Base-by-base conservation (phyloP, 53 echinoderm and acorn worm genomes). In the Antedon mediterranea region DNA sequence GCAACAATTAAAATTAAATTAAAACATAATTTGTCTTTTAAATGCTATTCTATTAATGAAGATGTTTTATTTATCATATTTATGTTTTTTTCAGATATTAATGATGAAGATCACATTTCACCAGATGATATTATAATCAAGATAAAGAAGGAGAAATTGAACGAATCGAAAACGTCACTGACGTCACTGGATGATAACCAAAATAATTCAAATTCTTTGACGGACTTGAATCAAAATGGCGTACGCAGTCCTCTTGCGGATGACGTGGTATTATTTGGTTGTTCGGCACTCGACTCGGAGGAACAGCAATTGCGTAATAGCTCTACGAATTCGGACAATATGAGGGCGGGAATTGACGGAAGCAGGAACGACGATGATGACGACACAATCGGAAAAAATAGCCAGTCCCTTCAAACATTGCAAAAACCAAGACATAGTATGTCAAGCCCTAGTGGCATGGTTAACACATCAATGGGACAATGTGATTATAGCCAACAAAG, bases 351-450 rank as follows among this genome's bases (percentile, higher is more conserved):
- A 26, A 32, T 71, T 14, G 77, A 31, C 30, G 77, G 78, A 8
- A 31, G 71, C 29, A 33, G 73, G 30, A 79, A 82, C 43, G 78
- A 86, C 33, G 33, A 75, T 4, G 73, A 74, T 26, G 57, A 57
- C 57, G 57, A 57, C 20, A 18, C 83, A 32, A 81, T 87, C 78
- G 32, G 81, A 29, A 87, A 87, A 33, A 43, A 82, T 30, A 82
- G 78, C 42, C 82, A 85, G 32, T 76, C 85, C 71, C 34, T 87
- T 71, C 87, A 84, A 73, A 41, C 87, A 71, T 4, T 81, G 74
- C 83, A 79, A 78, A 90, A 87, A 71, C 43, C 87, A 37, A 82
- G 90, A 30, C 31, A 82, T 79, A 86, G 88, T 4, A 77, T 81
- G 71, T 79, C 78, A n/a, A 77, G 81, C 75, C 81, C 85, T 26